Conservation (phyloP, 2,797 vertebrate genomes). For the Prunella strophiata region DNA sequence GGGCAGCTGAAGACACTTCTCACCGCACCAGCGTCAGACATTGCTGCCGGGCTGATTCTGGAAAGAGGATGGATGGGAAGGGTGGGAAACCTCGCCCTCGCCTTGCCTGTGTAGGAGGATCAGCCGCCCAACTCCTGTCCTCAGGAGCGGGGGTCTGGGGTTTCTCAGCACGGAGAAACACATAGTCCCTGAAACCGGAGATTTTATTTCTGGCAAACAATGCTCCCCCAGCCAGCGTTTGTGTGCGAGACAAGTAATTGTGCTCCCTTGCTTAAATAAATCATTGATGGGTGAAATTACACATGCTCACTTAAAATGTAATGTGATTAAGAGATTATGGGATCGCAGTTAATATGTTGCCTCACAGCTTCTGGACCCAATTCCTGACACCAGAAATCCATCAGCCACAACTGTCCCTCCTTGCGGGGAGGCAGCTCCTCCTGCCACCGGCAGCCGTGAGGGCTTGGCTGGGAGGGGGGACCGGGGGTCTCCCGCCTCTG, state of each 20-base stretch:
- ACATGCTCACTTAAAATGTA: slow-evolving; percentile 81
- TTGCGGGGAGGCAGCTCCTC: slow-evolving; percentile 46
- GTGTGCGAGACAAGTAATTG: slow-evolving; percentile 75
- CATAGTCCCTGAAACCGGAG: slow-evolving; percentile 10
- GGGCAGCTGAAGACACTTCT: not conserved
- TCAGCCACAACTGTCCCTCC: slow-evolving; percentile 74
- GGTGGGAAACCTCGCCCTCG: not conserved
- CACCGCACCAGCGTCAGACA: slow-evolving; percentile 16
- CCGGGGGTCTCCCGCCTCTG: not conserved
- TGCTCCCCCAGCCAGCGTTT: slow-evolving; percentile 47
- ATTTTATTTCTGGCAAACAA: slow-evolving; percentile 62
- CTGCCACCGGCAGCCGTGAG: slow-evolving; percentile 35
- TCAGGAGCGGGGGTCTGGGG: not conserved
- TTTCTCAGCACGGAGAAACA: not conserved
- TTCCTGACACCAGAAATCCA: slow-evolving; percentile 77
- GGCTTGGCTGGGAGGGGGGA: not conserved
- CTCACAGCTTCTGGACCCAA: slow-evolving; percentile 75
- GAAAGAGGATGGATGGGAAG: not conserved
- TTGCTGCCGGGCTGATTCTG: not conserved
- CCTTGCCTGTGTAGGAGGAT: not conserved
- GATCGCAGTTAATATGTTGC: slow-evolving; percentile 80
- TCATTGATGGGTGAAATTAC: slow-evolving; percentile 84
- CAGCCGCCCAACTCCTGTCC: not conserved
- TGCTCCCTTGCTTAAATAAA: slow-evolving; percentile 80
- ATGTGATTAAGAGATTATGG: slow-evolving; percentile 85